These are phyloP conservation scores for Trichopria drosophilae DNA, from an alignment of 2,888 invertebrate genomes.

Conservation along the genomic window DNA sequence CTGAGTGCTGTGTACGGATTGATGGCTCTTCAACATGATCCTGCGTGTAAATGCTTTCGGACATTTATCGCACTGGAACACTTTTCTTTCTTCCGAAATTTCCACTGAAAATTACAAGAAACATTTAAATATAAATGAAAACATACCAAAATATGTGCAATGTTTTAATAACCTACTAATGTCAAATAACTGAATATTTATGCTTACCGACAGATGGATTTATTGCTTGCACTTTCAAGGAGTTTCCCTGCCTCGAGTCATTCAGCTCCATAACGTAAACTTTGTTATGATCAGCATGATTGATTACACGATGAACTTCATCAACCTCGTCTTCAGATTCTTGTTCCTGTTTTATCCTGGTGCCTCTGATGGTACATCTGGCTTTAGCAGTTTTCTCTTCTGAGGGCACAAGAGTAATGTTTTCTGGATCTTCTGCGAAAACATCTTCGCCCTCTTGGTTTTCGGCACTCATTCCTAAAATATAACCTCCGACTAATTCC, in stretches of 20 bases:
- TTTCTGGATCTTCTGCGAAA: conserved; percentile 57
- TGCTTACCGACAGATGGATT: conserved; percentile 42
- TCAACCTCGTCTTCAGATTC: conserved; percentile 53
- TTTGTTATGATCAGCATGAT: conserved; percentile 47
- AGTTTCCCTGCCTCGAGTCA: conserved; percentile 43
- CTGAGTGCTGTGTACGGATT: conserved; percentile 66
- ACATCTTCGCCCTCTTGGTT: conserved; percentile 54
- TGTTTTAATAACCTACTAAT: too few relatives aligned
- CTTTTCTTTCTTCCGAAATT: conserved; percentile 57
- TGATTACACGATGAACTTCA: conserved; percentile 51
- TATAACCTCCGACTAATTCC: conserved; percentile 56
- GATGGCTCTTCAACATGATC: conserved; percentile 66
- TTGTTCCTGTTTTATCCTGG: conserved; percentile 57
- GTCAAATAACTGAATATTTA: too few relatives aligned
- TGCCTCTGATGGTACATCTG: conserved; percentile 53
- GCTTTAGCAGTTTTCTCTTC: conserved; percentile 56
- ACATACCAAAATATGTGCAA: too few relatives aligned
- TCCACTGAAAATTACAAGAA: conserved; percentile 38
- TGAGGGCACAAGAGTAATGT: conserved; percentile 59
- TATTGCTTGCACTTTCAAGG: conserved; percentile 42
- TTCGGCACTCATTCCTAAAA: conserved; percentile 54
- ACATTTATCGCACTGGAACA: conserved; percentile 67
- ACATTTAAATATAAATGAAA: too few relatives aligned
- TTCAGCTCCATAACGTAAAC: conserved; percentile 56
- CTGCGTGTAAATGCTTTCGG: conserved; percentile 67